Base-by-base conservation (phyloP, 1,140 invertebrate species). In the Acromyrmex echinatior region DNA sequence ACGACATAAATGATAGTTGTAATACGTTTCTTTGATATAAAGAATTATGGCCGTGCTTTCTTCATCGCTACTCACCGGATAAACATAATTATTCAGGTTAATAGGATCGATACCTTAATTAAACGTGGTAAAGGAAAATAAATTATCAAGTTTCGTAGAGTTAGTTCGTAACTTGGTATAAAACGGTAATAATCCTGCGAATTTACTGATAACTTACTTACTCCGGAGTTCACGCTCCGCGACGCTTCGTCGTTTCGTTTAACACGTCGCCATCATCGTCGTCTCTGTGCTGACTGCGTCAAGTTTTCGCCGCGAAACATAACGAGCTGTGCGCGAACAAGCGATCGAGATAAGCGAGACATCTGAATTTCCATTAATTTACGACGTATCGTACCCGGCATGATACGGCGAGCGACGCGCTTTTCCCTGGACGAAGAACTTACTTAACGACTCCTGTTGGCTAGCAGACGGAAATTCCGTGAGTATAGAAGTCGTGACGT, bases 391-490 rank as follows among this genome's bases (percentile, higher is more conserved):
- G 66, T 12, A n/a, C 66, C 53, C 4, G 60, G 1, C 77, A 14
- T 60, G 25, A 14, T 14, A 28, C 35, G 25, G n/a, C 35, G 62
- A 53, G 63, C 35, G 21, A 81, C 51, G 49, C 66, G 80, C 70
- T 76, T 76, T 21, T 76, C 56, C 80, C 56, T 84, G 80, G 80
- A 84, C 80, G 80, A 84, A 84, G 80, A 84, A 84, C 80, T 84
- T 84, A 63, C n/a, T 74, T 35, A 76, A 84, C 56, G 39, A 76
- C 45, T 62, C 18, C 45, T 25, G n/a, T 35, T 60, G 39, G 25
- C 21, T 49, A 49, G 66, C 65, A 58, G 79, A 81, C 79, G 35
- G 65, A 73, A 31, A 49, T 31, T 35, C 21, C 31, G 66, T 12
- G 78, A 12, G 31, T 68, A 56, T 21, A 60, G 51, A 82, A 60